Evolutionary conservation across 2,888 invertebrate genomes (phyloP).

Genomic region (Drosophila greeni): DNA sequence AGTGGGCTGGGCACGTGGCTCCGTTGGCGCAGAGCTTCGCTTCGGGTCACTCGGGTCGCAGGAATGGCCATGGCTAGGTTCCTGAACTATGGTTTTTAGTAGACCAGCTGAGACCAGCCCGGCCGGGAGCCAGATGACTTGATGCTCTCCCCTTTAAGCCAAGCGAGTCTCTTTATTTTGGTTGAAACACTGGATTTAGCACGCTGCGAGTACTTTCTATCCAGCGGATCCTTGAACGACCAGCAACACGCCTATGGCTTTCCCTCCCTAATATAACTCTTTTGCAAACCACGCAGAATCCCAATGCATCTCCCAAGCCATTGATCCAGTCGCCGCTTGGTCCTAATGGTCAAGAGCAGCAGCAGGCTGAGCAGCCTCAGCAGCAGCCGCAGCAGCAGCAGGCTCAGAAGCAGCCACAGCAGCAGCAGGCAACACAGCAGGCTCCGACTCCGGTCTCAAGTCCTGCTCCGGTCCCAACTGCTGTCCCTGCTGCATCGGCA

Average conservation of each 20-base stretch:
- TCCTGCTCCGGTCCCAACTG: background rate
- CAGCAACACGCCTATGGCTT: background rate
- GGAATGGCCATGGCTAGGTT: conserved; percentile 79
- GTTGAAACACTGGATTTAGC: conserved; percentile 16
- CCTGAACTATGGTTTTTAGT: conserved; percentile 78
- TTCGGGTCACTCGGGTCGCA: conserved; percentile 77
- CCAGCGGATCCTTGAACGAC: conserved; percentile 1
- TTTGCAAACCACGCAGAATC: conserved; percentile 51
- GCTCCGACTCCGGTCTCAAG: background rate
- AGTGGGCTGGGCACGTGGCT: conserved; percentile 52
- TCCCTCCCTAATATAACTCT: conserved; percentile 8
- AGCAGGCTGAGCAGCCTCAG: no score
- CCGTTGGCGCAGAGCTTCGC: conserved; percentile 50
- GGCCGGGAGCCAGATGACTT: conserved; percentile 22
- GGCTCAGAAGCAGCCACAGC: background rate
- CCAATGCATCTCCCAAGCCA: conserved; percentile 39
- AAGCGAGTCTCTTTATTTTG: conserved; percentile 28
- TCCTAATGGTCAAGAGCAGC: conserved; percentile 1
- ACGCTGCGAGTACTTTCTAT: conserved; percentile 12
- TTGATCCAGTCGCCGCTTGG: conserved; percentile 27
- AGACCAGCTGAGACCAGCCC: conserved; percentile 46
- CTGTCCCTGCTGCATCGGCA: background rate
- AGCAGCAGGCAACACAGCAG: no score
- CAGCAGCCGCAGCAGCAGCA: no score
- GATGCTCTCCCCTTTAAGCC: conserved; percentile 27